Conservation (phyloP, 1,140 invertebrate genomes). For the Hermetia illucens region DNA sequence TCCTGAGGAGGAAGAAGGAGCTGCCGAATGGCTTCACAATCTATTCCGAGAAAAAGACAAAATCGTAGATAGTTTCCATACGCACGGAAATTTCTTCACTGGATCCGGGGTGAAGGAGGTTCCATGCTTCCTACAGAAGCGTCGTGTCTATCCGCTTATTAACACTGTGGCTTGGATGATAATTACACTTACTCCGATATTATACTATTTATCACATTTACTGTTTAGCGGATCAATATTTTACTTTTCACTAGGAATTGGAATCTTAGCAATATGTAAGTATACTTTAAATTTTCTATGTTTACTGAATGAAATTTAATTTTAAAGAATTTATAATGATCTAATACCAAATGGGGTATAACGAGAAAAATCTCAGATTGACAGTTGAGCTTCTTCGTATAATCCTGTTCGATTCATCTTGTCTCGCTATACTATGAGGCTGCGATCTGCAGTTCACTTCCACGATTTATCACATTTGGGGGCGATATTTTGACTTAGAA, state of each 20-base stretch:
- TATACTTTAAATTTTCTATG: conserved; percentile 18
- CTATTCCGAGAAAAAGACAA: conserved; percentile 47
- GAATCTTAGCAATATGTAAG: conserved; percentile 58
- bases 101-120: conserved; percentile 52
- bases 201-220: conserved; percentile 51
- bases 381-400: conserved; percentile 13
- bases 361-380: conserved; percentile 14
- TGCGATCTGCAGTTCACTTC: neutral
- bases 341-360: conserved; percentile 23
- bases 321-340: conserved; percentile 26
- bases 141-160: conserved; percentile 49
- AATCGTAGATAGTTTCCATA: conserved; percentile 63
- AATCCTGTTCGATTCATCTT: neutral
- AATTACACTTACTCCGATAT: conserved; percentile 51
- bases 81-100: conserved; percentile 70
- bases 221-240: conserved; percentile 56
- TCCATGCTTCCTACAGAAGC: conserved; percentile 37
- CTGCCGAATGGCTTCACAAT: conserved; percentile 67
- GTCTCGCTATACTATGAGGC: neutral
- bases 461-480: neutral
- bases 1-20: conserved; percentile 62
- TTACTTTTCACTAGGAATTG: conserved; percentile 50
- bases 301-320: conserved; percentile 10
- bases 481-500: too few relatives aligned
- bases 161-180: conserved; percentile 58